A percentile compares a stretch with the other conserved stretches of the same genome.
These are phyloP conservation scores for Muntiacus muntjak DNA, from an alignment of 2,113 vertebrate species.

Conservation along the genomic window DNA sequence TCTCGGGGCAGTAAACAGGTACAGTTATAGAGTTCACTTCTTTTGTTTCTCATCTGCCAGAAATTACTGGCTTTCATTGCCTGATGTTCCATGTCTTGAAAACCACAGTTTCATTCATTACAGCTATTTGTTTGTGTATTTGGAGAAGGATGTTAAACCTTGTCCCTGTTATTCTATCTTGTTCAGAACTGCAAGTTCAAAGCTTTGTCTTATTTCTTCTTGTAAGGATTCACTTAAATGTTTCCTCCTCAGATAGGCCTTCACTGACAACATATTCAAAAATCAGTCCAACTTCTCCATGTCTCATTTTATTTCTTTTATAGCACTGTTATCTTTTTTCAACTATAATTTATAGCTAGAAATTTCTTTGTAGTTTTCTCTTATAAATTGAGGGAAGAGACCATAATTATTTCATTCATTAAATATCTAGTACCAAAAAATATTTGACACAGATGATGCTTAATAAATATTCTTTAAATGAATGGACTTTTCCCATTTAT, in stretches of 20 bases:
- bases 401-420: neutral
- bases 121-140: neutral
- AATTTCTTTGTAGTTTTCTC: neutral
- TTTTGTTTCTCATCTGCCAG: neutral
- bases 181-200: neutral
- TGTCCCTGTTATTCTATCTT: neutral
- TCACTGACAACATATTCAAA: neutral
- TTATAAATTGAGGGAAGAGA: neutral
- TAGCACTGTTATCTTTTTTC: neutral
- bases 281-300: neutral
- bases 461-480: neutral
- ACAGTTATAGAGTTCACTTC: neutral
- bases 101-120: neutral
- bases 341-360: neutral
- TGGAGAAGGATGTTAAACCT: neutral
- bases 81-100: slow-evolving; percentile 1
- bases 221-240: neutral
- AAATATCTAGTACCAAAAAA: neutral
- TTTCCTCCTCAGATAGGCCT: neutral
- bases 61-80: neutral
- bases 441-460: neutral
- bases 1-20: neutral
- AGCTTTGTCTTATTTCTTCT: neutral
- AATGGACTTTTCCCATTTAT: neutral
- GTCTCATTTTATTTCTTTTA: neutral